phyloP scores from a whole-genome alignment of 2,888 invertebrate genomes.

The Plutella xylostella region DNA sequence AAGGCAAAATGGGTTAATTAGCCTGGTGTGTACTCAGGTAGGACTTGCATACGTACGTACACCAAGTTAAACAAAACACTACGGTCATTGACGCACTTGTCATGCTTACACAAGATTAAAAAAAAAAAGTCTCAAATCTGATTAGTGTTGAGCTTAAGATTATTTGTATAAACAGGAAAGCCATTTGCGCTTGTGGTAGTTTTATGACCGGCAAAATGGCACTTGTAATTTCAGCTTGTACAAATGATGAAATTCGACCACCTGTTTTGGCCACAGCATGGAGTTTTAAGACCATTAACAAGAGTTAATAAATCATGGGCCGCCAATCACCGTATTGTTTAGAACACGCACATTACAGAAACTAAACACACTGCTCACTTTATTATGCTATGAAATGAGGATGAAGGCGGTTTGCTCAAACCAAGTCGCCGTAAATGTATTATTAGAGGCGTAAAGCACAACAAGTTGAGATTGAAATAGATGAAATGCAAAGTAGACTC shows the following conservation, averaged over 20 bases:
- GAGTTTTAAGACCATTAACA: no score
- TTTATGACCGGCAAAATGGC: no score
- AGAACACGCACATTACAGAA: slow-evolving; percentile 19
- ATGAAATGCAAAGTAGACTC: slow-evolving; percentile 36
- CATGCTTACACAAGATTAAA: no score
- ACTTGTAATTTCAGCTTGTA: no score
- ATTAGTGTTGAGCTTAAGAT: no score
- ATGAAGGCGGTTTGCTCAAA: slow-evolving; percentile 17
- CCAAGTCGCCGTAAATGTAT: slow-evolving; percentile 29
- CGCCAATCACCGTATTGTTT: slow-evolving; percentile 53
- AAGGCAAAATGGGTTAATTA: slow-evolving; percentile 50
- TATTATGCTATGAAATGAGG: slow-evolving; percentile 4
- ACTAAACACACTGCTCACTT: slow-evolving; percentile 1
- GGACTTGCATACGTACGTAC: slow-evolving; percentile 15
- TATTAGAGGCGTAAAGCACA: slow-evolving; percentile 52
- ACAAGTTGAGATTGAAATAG: slow-evolving; percentile 35
- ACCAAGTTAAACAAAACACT: not conserved
- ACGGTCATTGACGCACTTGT: not conserved
- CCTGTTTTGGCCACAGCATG: no score
- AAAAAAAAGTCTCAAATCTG: no score
- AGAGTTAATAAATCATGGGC: no score
- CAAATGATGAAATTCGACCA: no score
- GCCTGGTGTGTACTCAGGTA: slow-evolving; percentile 25
- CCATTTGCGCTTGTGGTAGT: no score
- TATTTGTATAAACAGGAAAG: no score